Percentiles rank a stretch among this genome's conserved stretches.
Conservation (phyloP, 1,140 invertebrate species). For the Micrasema longulum region DNA sequence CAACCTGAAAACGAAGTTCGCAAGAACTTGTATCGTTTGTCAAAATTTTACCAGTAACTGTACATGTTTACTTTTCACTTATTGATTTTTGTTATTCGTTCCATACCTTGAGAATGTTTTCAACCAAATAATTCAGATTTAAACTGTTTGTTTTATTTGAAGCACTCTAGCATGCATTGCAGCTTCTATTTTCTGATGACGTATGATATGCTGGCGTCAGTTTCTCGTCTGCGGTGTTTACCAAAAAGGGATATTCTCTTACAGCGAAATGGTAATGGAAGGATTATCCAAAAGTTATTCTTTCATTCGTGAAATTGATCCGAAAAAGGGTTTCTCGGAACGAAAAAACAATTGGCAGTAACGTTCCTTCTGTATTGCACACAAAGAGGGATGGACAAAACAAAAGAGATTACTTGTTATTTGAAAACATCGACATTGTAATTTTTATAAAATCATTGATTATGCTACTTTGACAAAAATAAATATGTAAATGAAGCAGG, state of each 20-base stretch:
- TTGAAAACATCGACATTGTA: constrained; percentile 4
- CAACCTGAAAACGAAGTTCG: background rate
- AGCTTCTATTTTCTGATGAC: constrained; percentile 14
- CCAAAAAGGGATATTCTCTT: background rate
- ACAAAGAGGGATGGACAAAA: background rate
- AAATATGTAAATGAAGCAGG: no score
- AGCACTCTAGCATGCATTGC: constrained; percentile 3
- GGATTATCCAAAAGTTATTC: constrained; percentile 37
- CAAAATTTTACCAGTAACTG: background rate
- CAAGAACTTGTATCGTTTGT: background rate
- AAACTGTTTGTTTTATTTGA: constrained; percentile 13
- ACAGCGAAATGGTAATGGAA: background rate
- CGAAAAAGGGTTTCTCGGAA: background rate
- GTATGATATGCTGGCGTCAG: background rate
- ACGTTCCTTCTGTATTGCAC: background rate
- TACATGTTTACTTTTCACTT: background rate
- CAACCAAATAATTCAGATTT: background rate
- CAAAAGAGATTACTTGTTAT: constrained; percentile 2
- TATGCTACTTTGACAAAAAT: background rate
- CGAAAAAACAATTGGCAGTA: constrained; percentile 10
- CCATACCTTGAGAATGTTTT: background rate
- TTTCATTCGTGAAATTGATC: constrained; percentile 37
- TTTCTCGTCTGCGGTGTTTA: background rate
- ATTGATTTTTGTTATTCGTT: background rate
- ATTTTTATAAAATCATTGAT: constrained; percentile 3